Percentiles rank a stretch among this genome's conserved stretches.
These are phyloP conservation scores for Lepisosteus oculatus DNA, from an alignment of 2,113 vertebrate genomes.

Conservation along the genomic window DNA sequence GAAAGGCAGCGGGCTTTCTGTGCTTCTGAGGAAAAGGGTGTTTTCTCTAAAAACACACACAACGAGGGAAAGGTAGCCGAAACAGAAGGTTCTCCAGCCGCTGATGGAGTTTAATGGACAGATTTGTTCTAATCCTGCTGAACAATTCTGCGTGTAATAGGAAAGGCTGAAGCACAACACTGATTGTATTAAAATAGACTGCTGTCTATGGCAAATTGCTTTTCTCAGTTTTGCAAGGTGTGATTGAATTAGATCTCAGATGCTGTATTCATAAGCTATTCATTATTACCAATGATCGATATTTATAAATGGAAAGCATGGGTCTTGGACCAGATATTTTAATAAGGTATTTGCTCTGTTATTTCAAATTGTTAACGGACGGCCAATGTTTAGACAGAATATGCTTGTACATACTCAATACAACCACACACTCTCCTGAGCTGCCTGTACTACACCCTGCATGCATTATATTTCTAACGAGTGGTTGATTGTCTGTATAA, in stretches of 20 bases:
- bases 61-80: conserved; percentile 32
- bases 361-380: too few species aligned
- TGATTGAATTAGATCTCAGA: background rate
- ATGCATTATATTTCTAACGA: too few species aligned
- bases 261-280: background rate
- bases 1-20: conserved; percentile 21
- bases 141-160: background rate
- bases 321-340: background rate
- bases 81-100: background rate
- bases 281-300: background rate
- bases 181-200: conserved; percentile 1
- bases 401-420: too few species aligned
- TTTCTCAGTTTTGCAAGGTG: background rate
- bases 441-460: too few species aligned
- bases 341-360: too few species aligned
- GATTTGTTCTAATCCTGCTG: background rate
- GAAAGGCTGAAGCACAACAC: background rate
- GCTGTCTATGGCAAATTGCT: background rate
- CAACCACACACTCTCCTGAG: too few species aligned
- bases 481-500: too few species aligned
- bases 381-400: too few species aligned
- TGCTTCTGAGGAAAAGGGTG: conserved; percentile 39
- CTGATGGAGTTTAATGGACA: background rate
- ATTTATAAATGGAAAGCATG: background rate
- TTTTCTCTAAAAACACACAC: background rate